Conservation (phyloP, 1,140 invertebrate genomes). For the Lordiphosa collinella region DNA sequence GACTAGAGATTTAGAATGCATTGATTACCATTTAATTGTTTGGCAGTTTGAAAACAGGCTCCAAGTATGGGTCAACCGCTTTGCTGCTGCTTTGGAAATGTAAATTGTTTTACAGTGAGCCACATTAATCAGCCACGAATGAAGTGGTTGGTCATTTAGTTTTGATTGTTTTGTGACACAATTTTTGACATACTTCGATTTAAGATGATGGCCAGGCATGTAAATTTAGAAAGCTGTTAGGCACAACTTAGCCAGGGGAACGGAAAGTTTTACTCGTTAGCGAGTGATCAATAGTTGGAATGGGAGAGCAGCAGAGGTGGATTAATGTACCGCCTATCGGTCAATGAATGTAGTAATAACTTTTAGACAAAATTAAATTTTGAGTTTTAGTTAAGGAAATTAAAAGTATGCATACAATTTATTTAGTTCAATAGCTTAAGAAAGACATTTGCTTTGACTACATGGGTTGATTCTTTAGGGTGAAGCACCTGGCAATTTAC, state of each 20-base stretch:
- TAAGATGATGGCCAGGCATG: slow-evolving; percentile 55
- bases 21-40: slow-evolving; percentile 69
- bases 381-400: too few species aligned
- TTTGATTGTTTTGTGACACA: slow-evolving; percentile 47
- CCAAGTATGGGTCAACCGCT: slow-evolving; percentile 48
- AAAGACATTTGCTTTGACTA: too few species aligned
- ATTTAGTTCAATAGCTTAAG: too few species aligned
- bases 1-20: slow-evolving; percentile 31
- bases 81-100: slow-evolving; percentile 21
- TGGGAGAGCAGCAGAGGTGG: slow-evolving; percentile 2
- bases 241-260: neutral
- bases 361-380: too few species aligned
- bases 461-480: too few species aligned
- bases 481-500: too few species aligned
- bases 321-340: too few species aligned
- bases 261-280: slow-evolving; percentile 11
- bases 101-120: slow-evolving; percentile 39
- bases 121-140: slow-evolving; percentile 20
- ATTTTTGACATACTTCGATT: slow-evolving; percentile 32
- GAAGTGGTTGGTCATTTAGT: slow-evolving; percentile 5
- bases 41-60: slow-evolving; percentile 40
- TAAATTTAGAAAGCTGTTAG: slow-evolving; percentile 71
- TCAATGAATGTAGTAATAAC: too few species aligned
- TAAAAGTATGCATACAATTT: too few species aligned
- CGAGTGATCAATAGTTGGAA: slow-evolving; percentile 3